Base-by-base conservation (phyloP, 2,113 vertebrate species). In the Chroicocephalus ridibundus region DNA sequence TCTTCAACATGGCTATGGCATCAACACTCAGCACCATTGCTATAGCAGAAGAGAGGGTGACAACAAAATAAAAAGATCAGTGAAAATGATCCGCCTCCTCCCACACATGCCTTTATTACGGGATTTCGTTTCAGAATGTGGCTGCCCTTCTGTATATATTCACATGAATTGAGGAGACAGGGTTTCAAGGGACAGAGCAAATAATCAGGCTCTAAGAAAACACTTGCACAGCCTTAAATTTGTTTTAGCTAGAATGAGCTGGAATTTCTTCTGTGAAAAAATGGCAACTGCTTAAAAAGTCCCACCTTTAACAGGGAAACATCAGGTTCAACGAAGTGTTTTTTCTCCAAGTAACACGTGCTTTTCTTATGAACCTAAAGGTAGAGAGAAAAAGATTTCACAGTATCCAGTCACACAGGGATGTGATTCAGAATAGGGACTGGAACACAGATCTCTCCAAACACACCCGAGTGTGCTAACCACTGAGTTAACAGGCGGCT, bases 41-140 rank as follows among this genome's bases (percentile, higher is more conserved):
- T 94, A 64, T 36, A 88, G 87, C 71, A 91, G 68, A 95, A 90
- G 66, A 80, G 72, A 70, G 24, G n/a, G 61, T 62, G 70, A 79
- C 71, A 77, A 76, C 44, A 61, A 94, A 93, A 84, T 65, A 90
- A 75, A 93, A 86, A 87, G 62, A 93, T 60, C 61, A 78, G 58
- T 36, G 31, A 75, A 95, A 91, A 94, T 40, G 3, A 62, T 77
- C 62, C 0, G 0, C n/a, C 62, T 90, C 61, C 49, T 89, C 91
- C 69, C 69, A 94, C 69, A 76, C 24, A 46, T 16, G 24, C 15
- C n/a, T 90, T 82, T 92, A 64, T 81, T 58, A 36, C 1, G 7
- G 80, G 34, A 82, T 93, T 96, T 92, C 2, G 1, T 38, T 88
- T 91, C 84, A 29, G 10, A 89, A 87, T 66, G 81, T 38, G 70